phyloP scores from a whole-genome alignment of 1,140 invertebrate species.

The Drosophila lowei region DNA sequence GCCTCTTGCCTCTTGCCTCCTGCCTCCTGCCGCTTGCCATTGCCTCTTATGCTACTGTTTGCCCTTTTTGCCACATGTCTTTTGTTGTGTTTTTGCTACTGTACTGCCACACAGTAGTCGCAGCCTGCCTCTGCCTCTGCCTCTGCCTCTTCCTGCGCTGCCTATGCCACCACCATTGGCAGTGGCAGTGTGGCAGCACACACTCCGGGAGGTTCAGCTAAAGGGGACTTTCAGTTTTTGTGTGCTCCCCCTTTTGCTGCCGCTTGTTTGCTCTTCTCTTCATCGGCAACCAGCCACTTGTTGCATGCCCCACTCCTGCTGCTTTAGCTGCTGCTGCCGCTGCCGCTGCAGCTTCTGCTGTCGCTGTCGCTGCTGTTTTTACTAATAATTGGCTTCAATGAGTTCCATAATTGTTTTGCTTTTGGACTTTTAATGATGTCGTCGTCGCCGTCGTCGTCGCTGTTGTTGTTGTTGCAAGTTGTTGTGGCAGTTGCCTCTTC shows the following conservation, averaged over 20 bases:
- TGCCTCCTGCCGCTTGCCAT: slow-evolving; percentile 19
- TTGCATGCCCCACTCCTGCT: slow-evolving; percentile 8
- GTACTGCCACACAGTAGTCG: slow-evolving; percentile 66
- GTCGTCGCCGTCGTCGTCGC: slow-evolving; percentile 39
- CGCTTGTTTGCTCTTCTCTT: slow-evolving; percentile 17
- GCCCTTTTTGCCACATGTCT: slow-evolving; percentile 74
- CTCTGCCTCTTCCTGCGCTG: background rate
- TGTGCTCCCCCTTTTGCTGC: slow-evolving; percentile 4
- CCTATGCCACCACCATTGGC: background rate
- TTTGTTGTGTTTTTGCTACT: slow-evolving; percentile 69
- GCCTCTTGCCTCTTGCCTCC: slow-evolving; percentile 8
- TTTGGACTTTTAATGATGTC: slow-evolving; percentile 80
- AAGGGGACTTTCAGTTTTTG: slow-evolving; percentile 64
- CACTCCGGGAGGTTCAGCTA: slow-evolving; percentile 13
- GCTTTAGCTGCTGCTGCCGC: slow-evolving; percentile 3
- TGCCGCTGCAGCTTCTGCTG: slow-evolving; percentile 45
- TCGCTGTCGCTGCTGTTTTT: slow-evolving; percentile 57
- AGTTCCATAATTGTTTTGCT: slow-evolving; percentile 82
- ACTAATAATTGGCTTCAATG: slow-evolving; percentile 81
- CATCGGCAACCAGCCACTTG: slow-evolving; percentile 2
- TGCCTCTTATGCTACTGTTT: slow-evolving; percentile 37
- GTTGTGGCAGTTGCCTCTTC: background rate
- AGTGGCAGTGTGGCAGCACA: background rate
- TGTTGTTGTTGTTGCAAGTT: background rate
- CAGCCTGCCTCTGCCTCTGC: background rate